Evolutionary conservation across 2,888 invertebrate genomes (phyloP), one percentile per base, ranked within the genome.

Genomic region (Argyra leucocephala): DNA sequence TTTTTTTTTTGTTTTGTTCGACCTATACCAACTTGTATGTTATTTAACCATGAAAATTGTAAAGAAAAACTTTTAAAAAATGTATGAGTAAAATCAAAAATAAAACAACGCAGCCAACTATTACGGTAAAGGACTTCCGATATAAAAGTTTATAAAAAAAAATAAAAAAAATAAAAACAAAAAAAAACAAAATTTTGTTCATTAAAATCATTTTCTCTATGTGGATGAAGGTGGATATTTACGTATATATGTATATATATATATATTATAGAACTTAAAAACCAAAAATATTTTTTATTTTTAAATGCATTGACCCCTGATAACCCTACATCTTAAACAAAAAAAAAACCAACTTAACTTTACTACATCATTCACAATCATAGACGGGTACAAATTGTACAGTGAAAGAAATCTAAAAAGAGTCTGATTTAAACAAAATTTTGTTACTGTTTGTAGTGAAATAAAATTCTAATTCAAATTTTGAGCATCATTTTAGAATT

Each of bases 1-100:
- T 37, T 26, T 26, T 37, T 37, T 37, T 26, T 26, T 26, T 4
- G 26, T 26, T 26, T 26, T 26, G 26, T 26, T 37, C 1, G 18
- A 48, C 48, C 48, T 48, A 48, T 48, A 15, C 5, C 5, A 48
- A 48, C 48, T 18, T 48, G 12, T 48, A 5, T 15, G 48, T 48
- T 48, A 48, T 48, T 48, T 48, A 48, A 48, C 48, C 48, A 48
- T 48, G 48, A 48, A 48, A 48, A 48, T 48, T 48, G 48, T 48
- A 12, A 2, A 48, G 48, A n/a, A 48, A 48, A 48, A 18, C 3
- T 48, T 31, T 48, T 48, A 15, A 18, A n/a, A n/a, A n/a, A n/a
- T n/a, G n/a, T n/a, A n/a, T 48, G 2, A 5, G 18, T 48, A 18
- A 48, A 48, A 48, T 18, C 5, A 31, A 31, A 31, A 31, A 31